phyloP scores from a whole-genome alignment of 1,140 invertebrate species.

The Lamellibrachia luymesi region DNA sequence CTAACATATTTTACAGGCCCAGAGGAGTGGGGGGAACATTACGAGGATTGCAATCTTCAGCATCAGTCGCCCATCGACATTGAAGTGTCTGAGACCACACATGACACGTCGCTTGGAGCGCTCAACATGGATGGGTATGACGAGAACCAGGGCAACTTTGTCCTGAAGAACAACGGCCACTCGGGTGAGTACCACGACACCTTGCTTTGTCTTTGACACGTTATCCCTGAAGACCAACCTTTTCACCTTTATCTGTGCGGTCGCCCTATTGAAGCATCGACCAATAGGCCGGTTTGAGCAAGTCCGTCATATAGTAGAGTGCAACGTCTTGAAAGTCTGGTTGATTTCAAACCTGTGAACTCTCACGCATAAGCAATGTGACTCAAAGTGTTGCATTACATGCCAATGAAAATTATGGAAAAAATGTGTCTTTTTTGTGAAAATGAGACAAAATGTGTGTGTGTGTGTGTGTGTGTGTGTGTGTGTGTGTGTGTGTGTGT shows the following conservation, averaged over 20 bases:
- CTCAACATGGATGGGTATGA: background rate
- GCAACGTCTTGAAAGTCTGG: background rate
- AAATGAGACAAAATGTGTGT: no score
- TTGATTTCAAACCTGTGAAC: background rate
- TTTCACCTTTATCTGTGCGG: background rate
- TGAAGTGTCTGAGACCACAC: background rate
- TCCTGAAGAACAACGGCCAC: conserved; percentile 12
- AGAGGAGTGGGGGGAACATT: no score
- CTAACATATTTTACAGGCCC: background rate
- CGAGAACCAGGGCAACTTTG: background rate
- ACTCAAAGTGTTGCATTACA: no score
- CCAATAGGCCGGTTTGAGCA: no score
- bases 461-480: no score
- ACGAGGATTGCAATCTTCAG: background rate
- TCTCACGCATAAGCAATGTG: no score
- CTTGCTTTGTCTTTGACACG: background rate
- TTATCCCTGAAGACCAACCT: background rate
- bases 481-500: no score
- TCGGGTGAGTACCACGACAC: background rate
- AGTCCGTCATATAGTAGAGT: no score
- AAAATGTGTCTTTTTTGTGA: no score
- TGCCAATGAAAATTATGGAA: no score
- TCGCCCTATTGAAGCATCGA: no score
- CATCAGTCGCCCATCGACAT: conserved; percentile 15
- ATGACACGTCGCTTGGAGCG: background rate